Evolutionary conservation across 2,888 invertebrate species (phyloP), one percentile per base, ranked within the genome.

Genomic region (Stenodema calcarata): DNA sequence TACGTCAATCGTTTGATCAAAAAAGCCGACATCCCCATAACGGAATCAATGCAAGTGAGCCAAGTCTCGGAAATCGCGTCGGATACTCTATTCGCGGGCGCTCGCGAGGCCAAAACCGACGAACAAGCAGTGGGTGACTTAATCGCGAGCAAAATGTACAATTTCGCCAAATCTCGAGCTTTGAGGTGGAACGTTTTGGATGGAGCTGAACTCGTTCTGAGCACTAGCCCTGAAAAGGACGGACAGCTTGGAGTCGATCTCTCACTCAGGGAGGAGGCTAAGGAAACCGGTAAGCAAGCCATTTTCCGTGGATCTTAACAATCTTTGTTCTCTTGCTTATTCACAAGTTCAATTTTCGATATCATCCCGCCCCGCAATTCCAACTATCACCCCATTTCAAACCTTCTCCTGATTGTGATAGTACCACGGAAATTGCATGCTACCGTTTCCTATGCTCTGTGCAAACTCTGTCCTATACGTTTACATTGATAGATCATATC

Each of bases 1-100:
- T 96, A 96, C 91, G 95, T 96, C 92, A 96, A 96, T 92, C 93
- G 94, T 88, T 93, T 96, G 91, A 92, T 96, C 90, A 94, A 96
- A 91, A 96, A 96, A 89, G 94, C 96, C 0, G 94, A 95, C 81
- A 94, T 96, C 90, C 95, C 96, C 90, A 92, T 96, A 75, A 95
- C 94, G 75, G 95, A 95, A 86, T 95, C 95, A 89, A 92, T 96
- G 87, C 94, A 95, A 92, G 94, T 96, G 89, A 94, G 94, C 16
- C 94, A 95, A 91, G 96, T 88, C 12, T 82, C 89, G 35, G 79
- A 88, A 6, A 87, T 87, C 73, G 93, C 94, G 41, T 54, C 86
- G 27, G 92, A 94, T 16, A 93, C 54, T 90, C 90, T 91, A 78
- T 90, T 92, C 83, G 90, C 91, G 73, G 83, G 70, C 27, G 86